Evolutionary conservation across 1,140 invertebrate genomes (phyloP), one percentile per base, ranked within the genome.

Genomic region (Bombus polaris): DNA sequence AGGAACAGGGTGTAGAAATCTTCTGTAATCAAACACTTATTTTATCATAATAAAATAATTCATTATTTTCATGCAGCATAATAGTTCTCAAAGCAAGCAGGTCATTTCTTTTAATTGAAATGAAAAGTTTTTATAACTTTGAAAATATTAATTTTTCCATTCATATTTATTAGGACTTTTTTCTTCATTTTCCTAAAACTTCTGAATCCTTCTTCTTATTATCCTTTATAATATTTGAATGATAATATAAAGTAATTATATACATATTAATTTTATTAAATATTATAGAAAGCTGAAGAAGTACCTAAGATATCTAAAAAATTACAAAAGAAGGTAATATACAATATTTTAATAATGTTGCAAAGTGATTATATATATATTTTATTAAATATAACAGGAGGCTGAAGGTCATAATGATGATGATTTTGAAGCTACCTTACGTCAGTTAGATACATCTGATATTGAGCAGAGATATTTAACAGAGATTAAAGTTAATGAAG

Each of bases 371-470:
- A 75, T 25, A 66, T 35, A 35, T n/a, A 44, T n/a, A 87, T 66
- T 68, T 76, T 35, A 28, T 75, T 72, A 10, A 70, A 84, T 88
- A 76, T 62, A 68, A 8, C 25, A 89, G 88, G 88, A 89, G 81
- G 68, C 75, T n/a, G 32, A 81, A n/a, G 32, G 42, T 77, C 88
- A 97, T 91, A 95, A 96, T 82, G 97, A 97, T 95, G 96, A 96
- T 76, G 96, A 97, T 87, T 97, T 98, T 94, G 95, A 97, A 91
- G 95, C 96, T 89, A 97, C 96, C 42, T 92, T 97, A 28, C 90
- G 96, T 83, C 95, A 97, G 91, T 91, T 97, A 66, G 97, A 97
- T 93, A 92, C 93, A 37, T 87, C 88, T 1, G 53, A 87, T 62
- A 73, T 90, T 32, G 91, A 93, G 71, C 75, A 81, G 32, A 86